Percentiles rank a stretch among this genome's conserved stretches.
phyloP scores from a whole-genome alignment of 2,113 vertebrate genomes.

The Crotalus viridis region DNA sequence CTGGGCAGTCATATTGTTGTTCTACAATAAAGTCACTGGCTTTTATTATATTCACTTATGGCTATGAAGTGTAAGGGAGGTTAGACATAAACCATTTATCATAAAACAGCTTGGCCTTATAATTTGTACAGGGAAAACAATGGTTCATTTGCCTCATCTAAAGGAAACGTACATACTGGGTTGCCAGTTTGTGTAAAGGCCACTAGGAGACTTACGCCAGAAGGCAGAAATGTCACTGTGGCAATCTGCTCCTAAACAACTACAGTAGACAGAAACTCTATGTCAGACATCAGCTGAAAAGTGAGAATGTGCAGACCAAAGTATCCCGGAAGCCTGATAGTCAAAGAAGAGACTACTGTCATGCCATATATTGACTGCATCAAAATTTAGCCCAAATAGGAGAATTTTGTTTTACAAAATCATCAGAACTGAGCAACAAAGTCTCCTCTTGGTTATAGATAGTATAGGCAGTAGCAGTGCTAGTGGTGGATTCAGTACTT shows the following conservation, averaged over 20 bases:
- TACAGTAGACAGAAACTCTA: not conserved
- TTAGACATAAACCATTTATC: not conserved
- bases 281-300: not conserved
- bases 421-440: not conserved
- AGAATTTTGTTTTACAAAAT: not conserved
- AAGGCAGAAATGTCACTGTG: not conserved
- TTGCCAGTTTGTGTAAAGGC: fast-evolving
- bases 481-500: not conserved
- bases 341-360: not conserved
- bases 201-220: not conserved
- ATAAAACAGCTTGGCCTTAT: constrained; percentile 21
- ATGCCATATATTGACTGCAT: not conserved
- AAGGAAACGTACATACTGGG: not conserved
- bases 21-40: constrained; percentile 11
- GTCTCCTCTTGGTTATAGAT: not conserved
- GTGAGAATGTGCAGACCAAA: not conserved
- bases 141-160: not conserved
- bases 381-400: not conserved
- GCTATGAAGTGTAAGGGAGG: constrained; percentile 12
- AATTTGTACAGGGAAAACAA: not conserved
- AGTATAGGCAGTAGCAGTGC: not conserved
- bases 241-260: not conserved
- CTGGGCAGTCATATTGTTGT: not conserved
- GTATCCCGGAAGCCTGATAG: not conserved
- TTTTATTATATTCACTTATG: constrained; percentile 27